phyloP scores from a whole-genome alignment of 2,113 vertebrate species.

The Elanus axillaris region DNA sequence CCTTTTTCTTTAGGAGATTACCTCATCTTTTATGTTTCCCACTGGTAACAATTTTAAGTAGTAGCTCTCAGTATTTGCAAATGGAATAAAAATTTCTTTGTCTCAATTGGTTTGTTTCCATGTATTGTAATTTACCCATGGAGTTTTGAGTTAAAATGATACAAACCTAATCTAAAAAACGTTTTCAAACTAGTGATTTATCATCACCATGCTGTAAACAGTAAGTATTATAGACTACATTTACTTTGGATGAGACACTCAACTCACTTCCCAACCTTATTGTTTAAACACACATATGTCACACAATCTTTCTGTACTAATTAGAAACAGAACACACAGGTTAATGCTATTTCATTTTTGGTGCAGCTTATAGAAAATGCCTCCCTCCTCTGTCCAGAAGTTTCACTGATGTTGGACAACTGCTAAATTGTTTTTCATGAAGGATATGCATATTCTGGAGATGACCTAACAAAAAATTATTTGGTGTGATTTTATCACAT shows the following conservation, averaged over 20 bases:
- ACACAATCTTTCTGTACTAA: neutral
- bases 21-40: slow-evolving; percentile 35
- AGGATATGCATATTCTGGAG: neutral
- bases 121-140: neutral
- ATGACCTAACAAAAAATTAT: neutral
- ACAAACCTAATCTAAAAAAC: neutral
- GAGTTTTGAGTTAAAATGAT: neutral
- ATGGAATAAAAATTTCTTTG: slow-evolving; percentile 15
- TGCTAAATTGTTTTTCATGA: neutral
- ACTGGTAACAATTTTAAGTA: slow-evolving; percentile 14
- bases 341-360: neutral
- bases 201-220: neutral
- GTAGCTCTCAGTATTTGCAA: neutral
- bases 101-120: neutral
- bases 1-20: slow-evolving; percentile 20
- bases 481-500: neutral
- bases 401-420: neutral
- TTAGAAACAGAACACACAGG: slow-evolving; percentile 29
- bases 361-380: neutral
- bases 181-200: neutral
- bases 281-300: neutral
- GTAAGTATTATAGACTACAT: neutral
- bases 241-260: neutral
- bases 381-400: neutral
- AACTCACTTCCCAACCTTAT: neutral